Conservation (phyloP, 2,113 vertebrate species). For the Aix galericulata region DNA sequence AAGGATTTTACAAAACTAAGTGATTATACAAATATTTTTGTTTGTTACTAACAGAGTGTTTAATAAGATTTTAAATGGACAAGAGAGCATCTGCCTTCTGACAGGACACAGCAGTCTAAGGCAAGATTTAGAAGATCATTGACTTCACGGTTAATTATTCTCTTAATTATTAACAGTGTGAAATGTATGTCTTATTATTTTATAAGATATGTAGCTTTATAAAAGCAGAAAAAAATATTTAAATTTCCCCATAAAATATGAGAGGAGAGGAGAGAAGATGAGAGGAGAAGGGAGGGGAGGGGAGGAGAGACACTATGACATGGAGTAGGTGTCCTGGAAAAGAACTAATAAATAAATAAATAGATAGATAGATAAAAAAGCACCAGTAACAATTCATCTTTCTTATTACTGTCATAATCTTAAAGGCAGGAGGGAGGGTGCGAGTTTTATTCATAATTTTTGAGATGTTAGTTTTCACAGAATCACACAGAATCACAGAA, state of each 20-base stretch:
- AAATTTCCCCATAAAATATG: background rate
- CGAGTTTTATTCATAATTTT: background rate
- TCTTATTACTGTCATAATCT: background rate
- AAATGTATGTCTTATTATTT: background rate
- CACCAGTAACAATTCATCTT: background rate
- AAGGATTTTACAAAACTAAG: background rate
- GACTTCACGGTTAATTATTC: background rate
- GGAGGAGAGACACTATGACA: background rate
- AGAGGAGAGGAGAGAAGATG: too few relatives aligned
- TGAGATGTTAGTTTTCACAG: background rate
- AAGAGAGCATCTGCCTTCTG: background rate
- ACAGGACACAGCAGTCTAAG: background rate
- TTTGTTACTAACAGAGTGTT: background rate
- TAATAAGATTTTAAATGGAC: background rate
- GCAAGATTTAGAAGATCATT: background rate
- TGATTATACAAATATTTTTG: background rate
- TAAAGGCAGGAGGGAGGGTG: fast-evolving
- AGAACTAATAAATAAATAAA: background rate
- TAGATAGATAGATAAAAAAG: background rate
- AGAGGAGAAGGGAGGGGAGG: too few relatives aligned
- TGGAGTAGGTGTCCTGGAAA: background rate
- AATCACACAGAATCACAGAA: too few relatives aligned
- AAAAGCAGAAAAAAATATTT: background rate
- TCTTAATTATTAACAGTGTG: background rate
- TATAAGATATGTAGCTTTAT: background rate